Conservation (phyloP, 1,140 invertebrate genomes). For the Scaptomyza montana region DNA sequence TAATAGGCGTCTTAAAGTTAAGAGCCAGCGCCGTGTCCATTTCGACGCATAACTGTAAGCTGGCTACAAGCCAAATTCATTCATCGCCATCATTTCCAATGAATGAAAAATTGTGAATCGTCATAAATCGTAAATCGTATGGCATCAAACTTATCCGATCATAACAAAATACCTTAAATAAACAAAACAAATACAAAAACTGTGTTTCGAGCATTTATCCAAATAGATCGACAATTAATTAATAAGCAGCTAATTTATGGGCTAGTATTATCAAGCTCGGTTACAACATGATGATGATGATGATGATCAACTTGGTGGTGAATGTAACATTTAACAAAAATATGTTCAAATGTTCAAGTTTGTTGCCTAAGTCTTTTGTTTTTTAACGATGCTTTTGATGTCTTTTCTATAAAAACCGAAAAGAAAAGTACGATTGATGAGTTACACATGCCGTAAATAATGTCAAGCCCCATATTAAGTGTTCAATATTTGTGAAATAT, state of each 20-base stretch:
- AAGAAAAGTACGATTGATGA: background rate
- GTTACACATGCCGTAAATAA: background rate
- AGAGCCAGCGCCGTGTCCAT: slow-evolving; percentile 20
- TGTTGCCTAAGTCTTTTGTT: slow-evolving; percentile 20
- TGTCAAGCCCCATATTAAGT: too few relatives aligned
- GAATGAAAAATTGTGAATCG: slow-evolving; percentile 15
- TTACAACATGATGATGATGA: slow-evolving; percentile 9
- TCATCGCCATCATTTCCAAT: slow-evolving; percentile 4
- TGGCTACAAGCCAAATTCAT: slow-evolving; percentile 18
- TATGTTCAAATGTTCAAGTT: slow-evolving; percentile 14
- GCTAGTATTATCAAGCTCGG: background rate
- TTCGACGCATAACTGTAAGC: slow-evolving; percentile 16
- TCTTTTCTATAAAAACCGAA: too few relatives aligned
- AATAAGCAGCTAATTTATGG: slow-evolving; percentile 23
- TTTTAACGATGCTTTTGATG: background rate
- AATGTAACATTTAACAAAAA: slow-evolving; percentile 12
- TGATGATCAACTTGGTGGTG: background rate
- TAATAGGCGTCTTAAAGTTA: slow-evolving; percentile 3
- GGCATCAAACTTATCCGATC: background rate
- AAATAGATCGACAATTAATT: slow-evolving; percentile 18
- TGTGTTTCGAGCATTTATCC: slow-evolving; percentile 3
- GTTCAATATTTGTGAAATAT: too few relatives aligned
- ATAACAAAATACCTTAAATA: background rate
- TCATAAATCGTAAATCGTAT: background rate
- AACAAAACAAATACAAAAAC: too few relatives aligned